Conservation (phyloP, 1,140 invertebrate genomes). For the Oncopeltus fasciatus region DNA sequence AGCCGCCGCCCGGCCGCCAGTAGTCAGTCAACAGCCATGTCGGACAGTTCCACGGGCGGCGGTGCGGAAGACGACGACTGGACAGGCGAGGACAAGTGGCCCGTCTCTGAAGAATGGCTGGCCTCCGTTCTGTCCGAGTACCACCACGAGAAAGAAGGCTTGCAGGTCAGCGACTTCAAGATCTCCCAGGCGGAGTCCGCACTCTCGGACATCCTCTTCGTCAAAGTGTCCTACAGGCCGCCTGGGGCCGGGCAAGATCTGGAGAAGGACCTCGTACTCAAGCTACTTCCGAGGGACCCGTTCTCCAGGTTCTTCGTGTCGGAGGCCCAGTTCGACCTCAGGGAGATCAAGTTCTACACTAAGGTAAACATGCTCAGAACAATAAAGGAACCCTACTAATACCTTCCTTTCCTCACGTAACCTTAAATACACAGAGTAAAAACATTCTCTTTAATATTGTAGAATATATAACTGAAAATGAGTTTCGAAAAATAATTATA, state of each 20-base stretch:
- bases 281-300: constrained; percentile 55
- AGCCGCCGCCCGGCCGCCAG: constrained; percentile 22
- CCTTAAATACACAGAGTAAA: too few species aligned
- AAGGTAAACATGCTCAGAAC: constrained; percentile 33
- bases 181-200: constrained; percentile 37
- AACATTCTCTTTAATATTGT: too few species aligned
- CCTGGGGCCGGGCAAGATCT: constrained; percentile 27
- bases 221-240: constrained; percentile 35
- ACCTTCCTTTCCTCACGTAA: neutral
- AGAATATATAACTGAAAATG: too few species aligned
- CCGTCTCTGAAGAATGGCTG: constrained; percentile 44
- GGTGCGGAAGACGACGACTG: constrained; percentile 28
- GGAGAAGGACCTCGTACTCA: constrained; percentile 38
- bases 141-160: constrained; percentile 32
- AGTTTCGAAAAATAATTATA: too few species aligned
- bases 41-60: constrained; percentile 11
- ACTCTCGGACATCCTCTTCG: constrained; percentile 45
- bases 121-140: constrained; percentile 39
- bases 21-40: neutral
- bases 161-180: constrained; percentile 27
- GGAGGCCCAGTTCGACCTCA: constrained; percentile 63
- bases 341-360: constrained; percentile 71
- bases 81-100: constrained; percentile 29
- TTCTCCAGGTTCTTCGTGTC: constrained; percentile 61
- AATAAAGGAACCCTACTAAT: neutral